Evolutionary conservation across 2,797 vertebrate species (phyloP), one percentile per base, ranked within the genome.

Genomic region (Emys orbicularis): DNA sequence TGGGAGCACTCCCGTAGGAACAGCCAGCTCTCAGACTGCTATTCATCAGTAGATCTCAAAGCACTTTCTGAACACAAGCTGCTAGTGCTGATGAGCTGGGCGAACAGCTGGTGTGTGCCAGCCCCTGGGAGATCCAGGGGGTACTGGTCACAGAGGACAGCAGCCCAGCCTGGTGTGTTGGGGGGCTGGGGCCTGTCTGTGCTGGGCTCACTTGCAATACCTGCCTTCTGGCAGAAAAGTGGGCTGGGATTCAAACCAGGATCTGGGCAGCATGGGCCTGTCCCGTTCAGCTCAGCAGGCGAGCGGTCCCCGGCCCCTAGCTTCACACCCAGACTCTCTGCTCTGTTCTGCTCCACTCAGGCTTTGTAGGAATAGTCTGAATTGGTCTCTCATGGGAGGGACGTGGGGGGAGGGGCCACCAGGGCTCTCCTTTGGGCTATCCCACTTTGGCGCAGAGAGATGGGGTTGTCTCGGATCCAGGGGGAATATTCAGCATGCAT

Each of bases 21-120:
- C 54, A 27, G 11, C 5, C 2, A 12, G 56, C 11, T 2, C 56
- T 5, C 25, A 12, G 56, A 12, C 56, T 0, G 15, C 59, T 65
- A 16, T 18, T 34, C 59, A 8, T 1, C 31, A 4, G 31, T 1
- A 1, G 34, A n/a, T 5, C 61, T n/a, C 18, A n/a, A 15, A 37
- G 61, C 34, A 4, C 61, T 19, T 8, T 15, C 2, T 18, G 61
- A 18, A 34, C 61, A 65, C 61, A 65, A 16, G 12, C 2, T 9
- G 34, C 61, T 5, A 18, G 34, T 4, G 34, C 2, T 9, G 61
- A 18, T 3, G 15, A 34, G 34, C 61, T 8, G 2, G 16, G 34
- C 1, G 8, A 65, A 5, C 34, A n/a, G 34, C 3, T 65, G 61
- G 34, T 2, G 16, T 37, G 34, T 10, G 65, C n/a, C 19, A 11